Base-by-base conservation (phyloP, 2,113 vertebrate species). In the Cathartes aura region DNA sequence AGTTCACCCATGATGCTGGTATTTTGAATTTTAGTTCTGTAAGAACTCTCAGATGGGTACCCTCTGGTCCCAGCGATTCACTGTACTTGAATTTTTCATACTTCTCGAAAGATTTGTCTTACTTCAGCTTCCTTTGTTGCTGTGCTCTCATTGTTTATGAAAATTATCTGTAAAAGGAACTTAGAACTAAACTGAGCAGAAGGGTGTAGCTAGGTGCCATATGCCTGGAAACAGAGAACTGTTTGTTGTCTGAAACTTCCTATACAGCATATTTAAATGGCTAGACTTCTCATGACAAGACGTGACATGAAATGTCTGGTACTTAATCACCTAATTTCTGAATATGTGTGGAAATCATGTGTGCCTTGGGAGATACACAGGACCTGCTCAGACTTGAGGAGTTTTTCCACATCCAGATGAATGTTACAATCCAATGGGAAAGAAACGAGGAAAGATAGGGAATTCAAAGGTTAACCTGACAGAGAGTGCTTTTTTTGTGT, bases 401-500 rank as follows among this genome's bases (percentile, higher is more conserved):
- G 2, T 22, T 82, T 50, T 62, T 53, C 15, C 15, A 74, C 16
- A 53, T 40, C 8, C 36, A 53, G 34, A 34, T 45, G 27, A 62
- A 73, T 58, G 8, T 26, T 85, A 29, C 12, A 30, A 64, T 43
- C n/a, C 5, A 71, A 15, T 32, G 5, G 29, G 22, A 76, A 72
- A 81, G 27, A 92, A 87, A 42, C 2, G 4, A 3, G 8, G 15
- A 45, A 75, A 67, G 19, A 43, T 6, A 40, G 4, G 3, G 11
- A 29, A 59, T 45, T 59, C 13, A 45, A n/a, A 78, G 17, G 0
- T 55, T 90, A 34, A 36, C 5, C 15, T 64, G 32, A 63, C 11
- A 52, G 1, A 52, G 27, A 30, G 2, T 12, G 1, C 0, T 15
- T 58, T 47, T 53, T 67, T 32, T n/a, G 3, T 52, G 9, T 34